Conservation (phyloP, 2,113 vertebrate species). For the Perognathus longimembris region DNA sequence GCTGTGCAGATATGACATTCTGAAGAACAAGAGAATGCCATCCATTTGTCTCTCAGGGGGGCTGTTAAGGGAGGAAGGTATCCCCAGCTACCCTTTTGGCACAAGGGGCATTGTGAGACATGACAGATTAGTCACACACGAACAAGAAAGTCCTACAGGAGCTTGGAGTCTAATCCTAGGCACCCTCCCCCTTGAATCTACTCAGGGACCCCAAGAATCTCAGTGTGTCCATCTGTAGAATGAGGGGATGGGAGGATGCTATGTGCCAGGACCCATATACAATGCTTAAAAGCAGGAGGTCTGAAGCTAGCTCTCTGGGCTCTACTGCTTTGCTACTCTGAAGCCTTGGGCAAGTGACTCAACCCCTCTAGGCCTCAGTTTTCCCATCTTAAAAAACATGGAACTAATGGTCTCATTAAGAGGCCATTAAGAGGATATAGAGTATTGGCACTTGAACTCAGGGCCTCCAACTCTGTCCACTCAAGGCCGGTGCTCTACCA, state of each 20-base stretch:
- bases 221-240: neutral
- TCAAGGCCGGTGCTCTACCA: too few relatives aligned
- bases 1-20: neutral
- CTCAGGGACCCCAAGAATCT: neutral
- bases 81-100: constrained; percentile 19
- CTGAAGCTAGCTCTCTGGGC: neutral
- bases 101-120: neutral
- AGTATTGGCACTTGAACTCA: too few relatives aligned
- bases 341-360: neutral
- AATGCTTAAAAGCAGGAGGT: neutral
- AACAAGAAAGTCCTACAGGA: neutral
- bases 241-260: neutral
- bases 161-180: neutral
- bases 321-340: neutral
- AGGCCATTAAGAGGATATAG: neutral
- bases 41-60: constrained; percentile 61
- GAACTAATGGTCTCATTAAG: neutral
- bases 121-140: neutral
- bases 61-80: constrained; percentile 25
- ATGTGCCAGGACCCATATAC: neutral
- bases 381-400: constrained; percentile 7
- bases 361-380: neutral
- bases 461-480: too few relatives aligned
- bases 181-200: neutral
- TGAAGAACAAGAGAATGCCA: constrained; percentile 44